phyloP scores from a whole-genome alignment of 2,113 vertebrate genomes.

The Ia io region DNA sequence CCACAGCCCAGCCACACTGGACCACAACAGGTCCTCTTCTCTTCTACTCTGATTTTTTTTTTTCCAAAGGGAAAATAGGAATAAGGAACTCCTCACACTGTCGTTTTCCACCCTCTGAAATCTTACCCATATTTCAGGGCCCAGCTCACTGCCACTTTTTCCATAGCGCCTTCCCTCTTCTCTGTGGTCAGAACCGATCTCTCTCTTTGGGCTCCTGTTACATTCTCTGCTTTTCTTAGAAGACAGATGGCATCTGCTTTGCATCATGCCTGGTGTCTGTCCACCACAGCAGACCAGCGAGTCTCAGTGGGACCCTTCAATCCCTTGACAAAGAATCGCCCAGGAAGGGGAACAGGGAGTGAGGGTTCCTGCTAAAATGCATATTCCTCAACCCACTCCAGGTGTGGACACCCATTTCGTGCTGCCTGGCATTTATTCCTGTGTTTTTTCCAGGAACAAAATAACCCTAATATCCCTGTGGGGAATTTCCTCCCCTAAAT shows the following conservation, averaged over 20 bases:
- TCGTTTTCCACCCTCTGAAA: neutral
- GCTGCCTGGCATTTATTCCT: neutral
- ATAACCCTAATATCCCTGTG: neutral
- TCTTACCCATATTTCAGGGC: neutral
- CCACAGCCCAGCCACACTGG: neutral
- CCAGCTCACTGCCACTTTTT: neutral
- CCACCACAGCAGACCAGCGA: neutral
- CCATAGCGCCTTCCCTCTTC: neutral
- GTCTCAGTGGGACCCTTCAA: neutral
- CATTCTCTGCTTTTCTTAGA: constrained; percentile 29
- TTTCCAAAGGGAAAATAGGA: constrained; percentile 6
- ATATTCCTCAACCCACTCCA: neutral
- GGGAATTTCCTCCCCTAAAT: neutral
- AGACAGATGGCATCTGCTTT: neutral
- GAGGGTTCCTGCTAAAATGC: neutral
- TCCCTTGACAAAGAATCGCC: neutral
- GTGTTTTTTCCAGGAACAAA: neutral
- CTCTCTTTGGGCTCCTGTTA: neutral
- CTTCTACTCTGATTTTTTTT: neutral
- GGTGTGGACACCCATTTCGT: too few species aligned
- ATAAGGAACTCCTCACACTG: neutral
- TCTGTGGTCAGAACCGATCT: neutral
- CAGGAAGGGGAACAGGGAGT: too few species aligned
- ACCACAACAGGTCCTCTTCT: neutral
- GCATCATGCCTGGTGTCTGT: neutral